Evolutionary conservation across 2,888 invertebrate genomes (phyloP), one percentile per base, ranked within the genome.

Genomic region (Cerceris rybyensis): DNA sequence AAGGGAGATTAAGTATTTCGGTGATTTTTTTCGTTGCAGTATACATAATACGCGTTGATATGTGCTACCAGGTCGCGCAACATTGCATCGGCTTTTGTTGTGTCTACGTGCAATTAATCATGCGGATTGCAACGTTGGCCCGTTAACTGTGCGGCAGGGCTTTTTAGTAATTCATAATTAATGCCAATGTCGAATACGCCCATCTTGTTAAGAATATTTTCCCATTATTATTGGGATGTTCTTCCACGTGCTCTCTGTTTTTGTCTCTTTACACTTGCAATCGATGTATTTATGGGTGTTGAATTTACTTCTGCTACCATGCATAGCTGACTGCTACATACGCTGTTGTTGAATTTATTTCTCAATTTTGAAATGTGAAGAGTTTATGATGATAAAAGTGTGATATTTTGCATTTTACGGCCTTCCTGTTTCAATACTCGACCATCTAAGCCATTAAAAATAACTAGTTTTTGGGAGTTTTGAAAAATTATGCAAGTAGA

Each of bases 141-240:
- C 57, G 61, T 54, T 52, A 42, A 52, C 60, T 16, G 6, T 7
- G 16, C 14, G 39, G 17, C 63, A 16, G 43, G 43, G 59, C 66
- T 75, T 77, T 81, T 81, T 80, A 71, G 42, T 67, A 17, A 77
- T 75, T 70, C 77, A 72, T 80, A 81, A 80, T 81, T 80, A 67
- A 81, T 80, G 77, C 58, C 70, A 74, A 64, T 68, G 70, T 14
- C 55, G 41, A 54, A 42, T 57, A 16, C 43, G 16, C 17, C 57
- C 43, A 59, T 39, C 55, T 42, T 42, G 50, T 28, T 4, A 4
- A 28, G 28, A 4, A 28, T 28, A 28, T 28, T 28, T 28, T 28
- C 13, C 39, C 17, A 41, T 50, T 54, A 70, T 14, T 41, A 42
- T 46, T 52, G 28, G 52, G 50, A 65, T 39, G 54, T 59, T 9